Evolutionary conservation across 30 jellyfish, hydroid and myxozoan genomes (phyloP), one percentile per base, ranked within the genome.

Genomic region (Hydra vulgaris): DNA sequence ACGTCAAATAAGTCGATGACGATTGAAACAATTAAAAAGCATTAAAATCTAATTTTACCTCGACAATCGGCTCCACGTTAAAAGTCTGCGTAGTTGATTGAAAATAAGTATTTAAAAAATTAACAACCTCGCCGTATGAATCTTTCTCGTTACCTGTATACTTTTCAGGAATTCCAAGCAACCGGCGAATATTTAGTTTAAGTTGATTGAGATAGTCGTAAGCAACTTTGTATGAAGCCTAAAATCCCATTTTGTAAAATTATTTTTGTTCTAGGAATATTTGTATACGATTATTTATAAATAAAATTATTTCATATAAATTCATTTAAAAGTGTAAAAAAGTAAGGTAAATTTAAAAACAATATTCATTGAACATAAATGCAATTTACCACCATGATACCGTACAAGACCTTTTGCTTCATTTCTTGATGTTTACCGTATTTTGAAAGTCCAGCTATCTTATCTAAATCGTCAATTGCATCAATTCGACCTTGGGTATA

Each of bases 401-500:
- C 99, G 71, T 83, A 85, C 88, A 88, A 78, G 40, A 94, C 85
- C 80, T 88, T 94, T 26, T 75, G 94, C 54, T 94, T 94, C 86
- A 94, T 82, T 21, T 94, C 99, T 79, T 84, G 93, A 21, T 86
- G 85, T 69, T 81, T 87, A 77, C 87, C 88, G 84, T 88, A 83
- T 53, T 94, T 86, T 8, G 94, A 76, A 74, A 94, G 87, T 21
- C 86, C 95, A 17, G 87, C 89, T 18, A 84, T 79, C 79, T 88
- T 94, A 73, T 94, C 96, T 1, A 94, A 84, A 21, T 94, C 99
- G 71, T 94, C 99, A 54, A 94, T 82, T 0, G 99, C 99, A 79
- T 94, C 96, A 0, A 94, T 21, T 24, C 99, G 82, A 25, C 99
- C 99, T 88, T 94, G 99, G 23, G 99, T 55, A 75, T 94, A 94